Evolutionary conservation across 2,888 invertebrate genomes (phyloP).

Genomic region (Drosophila demipolita): DNA sequence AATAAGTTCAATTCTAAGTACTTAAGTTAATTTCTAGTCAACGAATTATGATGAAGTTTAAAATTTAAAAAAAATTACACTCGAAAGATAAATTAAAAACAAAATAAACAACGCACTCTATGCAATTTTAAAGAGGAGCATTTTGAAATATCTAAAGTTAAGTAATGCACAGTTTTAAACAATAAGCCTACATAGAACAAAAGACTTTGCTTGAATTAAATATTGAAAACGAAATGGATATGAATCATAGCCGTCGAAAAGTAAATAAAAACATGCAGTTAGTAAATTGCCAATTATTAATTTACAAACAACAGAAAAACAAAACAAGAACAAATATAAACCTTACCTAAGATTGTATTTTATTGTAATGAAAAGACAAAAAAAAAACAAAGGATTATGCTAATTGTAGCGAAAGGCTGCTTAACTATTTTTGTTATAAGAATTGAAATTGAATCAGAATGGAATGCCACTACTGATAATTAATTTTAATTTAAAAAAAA

Average conservation of each 20-base stretch:
- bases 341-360: constrained; percentile 81
- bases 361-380: constrained; percentile 29
- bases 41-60: constrained; percentile 78
- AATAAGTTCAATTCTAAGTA: constrained; percentile 61
- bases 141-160: constrained; percentile 59
- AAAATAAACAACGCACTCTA: constrained; percentile 52
- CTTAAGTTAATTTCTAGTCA: constrained; percentile 80
- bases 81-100: constrained; percentile 26
- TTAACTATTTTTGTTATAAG: constrained; percentile 73
- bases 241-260: constrained; percentile 39
- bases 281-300: constrained; percentile 79
- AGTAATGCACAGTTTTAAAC: constrained; percentile 72
- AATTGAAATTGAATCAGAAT: constrained; percentile 35
- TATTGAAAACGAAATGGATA: constrained; percentile 47
- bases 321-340: constrained; percentile 59
- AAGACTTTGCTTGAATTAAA: constrained; percentile 74
- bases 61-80: constrained; percentile 33
- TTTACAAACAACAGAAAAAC: constrained; percentile 49
- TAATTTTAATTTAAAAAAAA: constrained; percentile 59
- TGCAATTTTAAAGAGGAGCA: constrained; percentile 66
- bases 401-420: constrained; percentile 47
- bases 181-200: constrained; percentile 64
- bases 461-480: constrained; percentile 63
- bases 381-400: constrained; percentile 38
- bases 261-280: constrained; percentile 67